Conservation (phyloP, 2,113 vertebrate species). For the Rhinichthys klamathensis region DNA sequence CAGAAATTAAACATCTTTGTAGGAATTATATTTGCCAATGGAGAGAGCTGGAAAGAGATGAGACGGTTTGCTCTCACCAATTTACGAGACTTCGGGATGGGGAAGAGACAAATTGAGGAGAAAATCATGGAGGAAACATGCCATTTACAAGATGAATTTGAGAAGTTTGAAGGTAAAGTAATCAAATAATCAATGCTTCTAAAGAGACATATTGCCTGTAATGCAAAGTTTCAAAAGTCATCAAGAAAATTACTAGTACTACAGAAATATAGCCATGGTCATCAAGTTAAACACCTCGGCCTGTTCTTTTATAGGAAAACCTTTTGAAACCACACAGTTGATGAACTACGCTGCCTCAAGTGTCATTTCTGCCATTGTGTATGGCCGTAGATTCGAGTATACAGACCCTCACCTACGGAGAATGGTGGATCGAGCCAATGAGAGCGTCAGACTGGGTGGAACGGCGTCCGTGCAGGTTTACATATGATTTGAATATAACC, state of each 20-base stretch:
- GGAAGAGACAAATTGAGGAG: conserved; percentile 64
- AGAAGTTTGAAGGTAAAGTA: conserved; percentile 65
- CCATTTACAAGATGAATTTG: conserved; percentile 60
- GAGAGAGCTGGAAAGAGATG: conserved; percentile 70
- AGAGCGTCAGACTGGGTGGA: conserved; percentile 43
- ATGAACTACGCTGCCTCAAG: conserved; percentile 59
- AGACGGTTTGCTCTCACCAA: conserved; percentile 67
- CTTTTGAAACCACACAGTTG: conserved; percentile 53
- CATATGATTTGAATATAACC: background rate
- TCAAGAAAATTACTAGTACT: background rate
- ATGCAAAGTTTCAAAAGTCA: background rate
- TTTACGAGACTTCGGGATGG: conserved; percentile 72
- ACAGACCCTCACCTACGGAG: conserved; percentile 42
- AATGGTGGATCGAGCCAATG: conserved; percentile 51
- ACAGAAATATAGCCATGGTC: background rate
- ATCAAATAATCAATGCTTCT: no score
- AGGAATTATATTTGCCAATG: conserved; percentile 68
- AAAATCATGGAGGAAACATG: conserved; percentile 67
- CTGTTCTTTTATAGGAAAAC: conserved; percentile 50
- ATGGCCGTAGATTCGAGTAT: conserved; percentile 59
- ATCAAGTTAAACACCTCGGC: background rate
- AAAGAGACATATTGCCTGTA: no score
- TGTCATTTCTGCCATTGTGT: conserved; percentile 61
- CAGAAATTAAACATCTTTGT: background rate
- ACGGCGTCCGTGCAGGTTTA: conserved; percentile 50